Conservation (phyloP, 2,888 invertebrate species). For the Apoda limacodes region DNA sequence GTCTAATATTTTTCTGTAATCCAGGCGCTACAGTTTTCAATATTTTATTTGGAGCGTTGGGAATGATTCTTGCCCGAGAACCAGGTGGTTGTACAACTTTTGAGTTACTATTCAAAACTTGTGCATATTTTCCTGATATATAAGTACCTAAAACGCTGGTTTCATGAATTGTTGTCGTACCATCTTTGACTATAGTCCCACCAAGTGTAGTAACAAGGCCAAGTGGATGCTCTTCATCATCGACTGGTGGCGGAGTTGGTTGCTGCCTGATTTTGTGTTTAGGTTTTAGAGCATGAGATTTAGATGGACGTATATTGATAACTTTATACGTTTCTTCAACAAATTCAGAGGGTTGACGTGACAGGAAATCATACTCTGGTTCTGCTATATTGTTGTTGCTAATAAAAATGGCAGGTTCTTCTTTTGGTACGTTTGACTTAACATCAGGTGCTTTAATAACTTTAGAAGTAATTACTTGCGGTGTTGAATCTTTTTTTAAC, state of each 20-base stretch:
- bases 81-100: slow-evolving; percentile 65
- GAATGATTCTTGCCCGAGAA: slow-evolving; percentile 74
- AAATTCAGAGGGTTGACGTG: slow-evolving; percentile 85
- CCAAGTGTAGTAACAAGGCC: slow-evolving; percentile 87
- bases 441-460: slow-evolving; percentile 70
- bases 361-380: slow-evolving; percentile 87
- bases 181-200: slow-evolving; percentile 85
- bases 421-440: slow-evolving; percentile 48
- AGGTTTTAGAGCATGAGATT: slow-evolving; percentile 57
- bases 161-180: slow-evolving; percentile 86
- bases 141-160: slow-evolving; percentile 91
- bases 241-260: slow-evolving; percentile 48
- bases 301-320: slow-evolving; percentile 81
- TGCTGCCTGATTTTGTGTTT: slow-evolving; percentile 54
- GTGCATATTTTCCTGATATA: slow-evolving; percentile 89
- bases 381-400: slow-evolving; percentile 81
- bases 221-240: slow-evolving; percentile 77
- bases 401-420: slow-evolving; percentile 71
- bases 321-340: slow-evolving; percentile 89
- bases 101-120: slow-evolving; percentile 86
- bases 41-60: slow-evolving; percentile 75
- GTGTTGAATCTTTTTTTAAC: slow-evolving; percentile 28
- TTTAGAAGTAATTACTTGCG: slow-evolving; percentile 43
- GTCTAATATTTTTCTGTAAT: slow-evolving; percentile 55
- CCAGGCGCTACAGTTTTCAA: slow-evolving; percentile 82